Conservation (phyloP, 2,888 invertebrate genomes). For the Drosophila neonasuta region DNA sequence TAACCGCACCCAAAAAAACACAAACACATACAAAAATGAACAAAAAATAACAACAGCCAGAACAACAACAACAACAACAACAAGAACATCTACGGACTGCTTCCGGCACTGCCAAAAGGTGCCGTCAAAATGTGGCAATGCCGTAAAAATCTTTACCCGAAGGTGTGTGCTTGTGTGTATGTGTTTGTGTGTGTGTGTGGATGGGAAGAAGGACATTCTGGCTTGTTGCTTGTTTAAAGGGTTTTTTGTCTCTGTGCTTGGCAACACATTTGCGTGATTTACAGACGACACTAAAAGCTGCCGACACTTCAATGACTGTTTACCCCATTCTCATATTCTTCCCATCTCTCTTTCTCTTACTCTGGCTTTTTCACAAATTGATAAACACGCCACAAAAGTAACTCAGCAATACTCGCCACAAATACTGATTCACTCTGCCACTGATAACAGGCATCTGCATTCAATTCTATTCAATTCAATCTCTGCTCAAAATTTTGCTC, state of each 20-base stretch:
- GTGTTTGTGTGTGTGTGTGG: not conserved
- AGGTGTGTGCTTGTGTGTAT: not conserved
- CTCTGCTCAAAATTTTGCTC: conserved; percentile 5
- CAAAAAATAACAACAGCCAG: conserved; percentile 8
- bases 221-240: conserved; percentile 40
- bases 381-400: conserved; percentile 54
- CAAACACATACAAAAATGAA: conserved; percentile 1
- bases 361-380: conserved; percentile 58
- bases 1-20: conserved; percentile 49
- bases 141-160: conserved; percentile 52
- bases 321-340: not conserved
- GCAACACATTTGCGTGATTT: conserved; percentile 26
- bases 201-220: not conserved
- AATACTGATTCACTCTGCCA: conserved; percentile 29
- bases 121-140: conserved; percentile 62
- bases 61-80: conserved; percentile 12
- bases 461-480: not conserved
- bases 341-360: not conserved
- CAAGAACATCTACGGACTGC: conserved; percentile 36
- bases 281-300: conserved; percentile 28
- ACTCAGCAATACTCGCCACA: conserved; percentile 6
- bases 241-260: conserved; percentile 29
- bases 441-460: conserved; percentile 37
- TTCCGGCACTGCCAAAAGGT: conserved; percentile 58
- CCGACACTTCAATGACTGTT: conserved; percentile 47